Conservation (phyloP, 2,113 vertebrate genomes). For the Triplophysa dalaica region DNA sequence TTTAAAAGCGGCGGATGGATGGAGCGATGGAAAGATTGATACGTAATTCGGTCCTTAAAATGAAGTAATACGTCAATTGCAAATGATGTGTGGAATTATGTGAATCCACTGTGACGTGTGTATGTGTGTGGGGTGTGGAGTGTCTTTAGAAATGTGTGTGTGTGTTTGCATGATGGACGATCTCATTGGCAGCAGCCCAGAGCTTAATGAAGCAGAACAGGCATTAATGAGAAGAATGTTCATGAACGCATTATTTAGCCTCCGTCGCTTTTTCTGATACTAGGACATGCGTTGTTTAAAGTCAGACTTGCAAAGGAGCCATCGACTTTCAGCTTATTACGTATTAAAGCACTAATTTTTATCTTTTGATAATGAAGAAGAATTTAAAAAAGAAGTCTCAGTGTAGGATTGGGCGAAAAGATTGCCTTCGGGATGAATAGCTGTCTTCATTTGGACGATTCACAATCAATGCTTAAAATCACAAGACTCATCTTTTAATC, state of each 20-base stretch:
- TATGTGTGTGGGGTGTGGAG: background rate
- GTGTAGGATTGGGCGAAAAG: too few relatives aligned
- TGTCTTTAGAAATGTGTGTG: background rate
- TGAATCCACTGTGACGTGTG: slow-evolving; percentile 11
- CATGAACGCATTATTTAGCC: slow-evolving; percentile 28
- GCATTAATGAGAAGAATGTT: slow-evolving; percentile 50
- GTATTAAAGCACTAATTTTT: background rate
- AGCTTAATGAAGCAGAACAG: slow-evolving; percentile 47
- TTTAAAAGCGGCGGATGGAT: background rate
- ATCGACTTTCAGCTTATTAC: slow-evolving; percentile 21
- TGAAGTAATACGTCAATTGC: slow-evolving; percentile 47
- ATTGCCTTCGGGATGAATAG: too few relatives aligned
- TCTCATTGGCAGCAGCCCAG: slow-evolving; percentile 39
- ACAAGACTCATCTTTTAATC: too few relatives aligned
- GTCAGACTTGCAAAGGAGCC: slow-evolving; percentile 11
- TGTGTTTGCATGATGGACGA: slow-evolving; percentile 33
- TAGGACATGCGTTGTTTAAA: slow-evolving; percentile 32
- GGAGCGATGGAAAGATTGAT: slow-evolving; percentile 37
- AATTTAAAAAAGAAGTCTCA: background rate
- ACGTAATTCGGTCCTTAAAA: slow-evolving; percentile 33
- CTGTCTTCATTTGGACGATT: too few relatives aligned
- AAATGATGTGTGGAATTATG: slow-evolving; percentile 39
- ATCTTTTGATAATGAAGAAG: too few relatives aligned
- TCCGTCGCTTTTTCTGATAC: slow-evolving; percentile 30
- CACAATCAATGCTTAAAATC: too few relatives aligned